These are phyloP conservation scores for Calonectris borealis DNA, from an alignment of 2,113 vertebrate species.

Conservation along the genomic window DNA sequence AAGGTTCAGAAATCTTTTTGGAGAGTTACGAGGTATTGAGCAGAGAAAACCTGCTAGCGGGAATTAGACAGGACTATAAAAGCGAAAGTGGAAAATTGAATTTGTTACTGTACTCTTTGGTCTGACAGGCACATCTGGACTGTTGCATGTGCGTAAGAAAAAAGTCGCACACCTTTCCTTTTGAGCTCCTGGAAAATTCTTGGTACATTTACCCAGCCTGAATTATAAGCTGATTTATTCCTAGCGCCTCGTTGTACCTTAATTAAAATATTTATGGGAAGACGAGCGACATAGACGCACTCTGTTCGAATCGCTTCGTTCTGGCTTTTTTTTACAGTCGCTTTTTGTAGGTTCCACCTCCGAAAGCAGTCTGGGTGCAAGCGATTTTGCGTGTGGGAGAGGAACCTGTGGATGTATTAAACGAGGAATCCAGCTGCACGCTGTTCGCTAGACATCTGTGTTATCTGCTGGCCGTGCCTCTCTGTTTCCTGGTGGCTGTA, in stretches of 20 bases:
- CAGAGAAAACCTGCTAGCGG: not conserved
- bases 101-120: not conserved
- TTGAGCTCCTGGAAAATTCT: not conserved
- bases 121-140: not conserved
- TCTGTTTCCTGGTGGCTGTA: not conserved
- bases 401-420: not conserved
- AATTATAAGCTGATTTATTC: not conserved
- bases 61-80: not conserved
- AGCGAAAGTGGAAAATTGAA: not conserved
- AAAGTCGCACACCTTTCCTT: not conserved
- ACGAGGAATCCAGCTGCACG: not conserved
- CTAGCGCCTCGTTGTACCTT: not conserved
- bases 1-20: not conserved
- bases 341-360: not conserved
- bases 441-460: not conserved
- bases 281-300: not conserved
- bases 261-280: not conserved
- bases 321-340: not conserved
- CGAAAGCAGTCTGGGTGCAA: not conserved
- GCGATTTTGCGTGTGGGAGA: not conserved
- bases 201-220: not conserved
- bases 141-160: not conserved
- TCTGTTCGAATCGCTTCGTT: not conserved
- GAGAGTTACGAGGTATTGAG: not conserved
- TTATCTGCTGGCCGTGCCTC: not conserved